Percentiles rank a stretch among this genome's conserved stretches.
phyloP scores from a whole-genome alignment of 2,113 vertebrate genomes.

The Rhadina sibilatrix region DNA sequence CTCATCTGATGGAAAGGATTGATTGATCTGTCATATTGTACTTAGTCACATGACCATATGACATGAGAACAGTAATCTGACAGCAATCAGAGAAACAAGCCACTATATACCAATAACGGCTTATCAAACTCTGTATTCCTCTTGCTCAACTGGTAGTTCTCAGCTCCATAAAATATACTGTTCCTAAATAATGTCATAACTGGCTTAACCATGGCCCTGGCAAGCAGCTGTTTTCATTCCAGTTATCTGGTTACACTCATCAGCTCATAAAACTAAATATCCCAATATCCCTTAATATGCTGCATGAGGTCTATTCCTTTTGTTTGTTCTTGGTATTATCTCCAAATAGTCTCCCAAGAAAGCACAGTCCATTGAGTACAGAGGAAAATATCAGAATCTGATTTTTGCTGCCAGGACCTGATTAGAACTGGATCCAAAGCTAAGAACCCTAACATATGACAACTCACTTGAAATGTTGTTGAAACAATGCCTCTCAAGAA shows the following conservation, averaged over 20 bases:
- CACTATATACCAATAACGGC: background rate
- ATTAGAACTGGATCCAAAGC: background rate
- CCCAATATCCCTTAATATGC: background rate
- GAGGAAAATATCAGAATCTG: background rate
- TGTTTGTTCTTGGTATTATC: background rate
- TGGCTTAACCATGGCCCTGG: background rate
- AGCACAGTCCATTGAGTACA: background rate
- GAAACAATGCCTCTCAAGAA: background rate
- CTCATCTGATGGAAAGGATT: background rate
- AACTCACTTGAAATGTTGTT: background rate
- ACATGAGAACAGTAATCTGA: background rate
- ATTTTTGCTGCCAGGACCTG: background rate
- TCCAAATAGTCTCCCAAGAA: background rate
- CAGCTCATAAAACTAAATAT: background rate
- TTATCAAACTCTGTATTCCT: background rate
- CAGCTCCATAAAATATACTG: background rate
- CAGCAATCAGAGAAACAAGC: background rate
- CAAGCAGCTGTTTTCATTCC: background rate
- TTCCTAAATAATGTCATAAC: background rate
- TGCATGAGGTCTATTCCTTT: background rate
- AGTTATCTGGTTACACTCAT: constrained; percentile 6
- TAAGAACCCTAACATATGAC: background rate
- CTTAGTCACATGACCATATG: background rate
- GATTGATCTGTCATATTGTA: background rate
- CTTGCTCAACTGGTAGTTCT: background rate